Base-by-base conservation (phyloP, 92 coral and sea anemone genomes). In the Phymanthus crucifer region DNA sequence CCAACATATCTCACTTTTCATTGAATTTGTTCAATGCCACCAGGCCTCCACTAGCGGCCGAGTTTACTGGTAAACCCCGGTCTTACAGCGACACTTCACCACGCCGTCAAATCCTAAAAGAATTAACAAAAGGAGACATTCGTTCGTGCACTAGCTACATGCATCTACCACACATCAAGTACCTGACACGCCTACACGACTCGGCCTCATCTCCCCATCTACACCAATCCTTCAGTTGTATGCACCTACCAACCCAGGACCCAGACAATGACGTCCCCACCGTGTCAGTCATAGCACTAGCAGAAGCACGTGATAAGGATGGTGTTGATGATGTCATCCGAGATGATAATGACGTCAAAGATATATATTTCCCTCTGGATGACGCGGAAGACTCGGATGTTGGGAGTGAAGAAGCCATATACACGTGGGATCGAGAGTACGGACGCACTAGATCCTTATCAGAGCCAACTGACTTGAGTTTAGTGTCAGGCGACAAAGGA, bases 41-140 rank as follows among this genome's bases (percentile, higher is more conserved):
- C 66, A 73, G 86, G 80, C 86, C 86, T 26, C 86, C 86, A n/a
- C 80, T 82, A 24, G 66, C 57, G 5, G 66, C 67, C n/a, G 86
- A 82, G 64, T 52, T 57, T 23, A 14, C 12, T 10, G 77, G 64
- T 11, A 80, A 80, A 72, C 74, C 79, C 5, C 86, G 86, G 6
- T 82, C 86, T 14, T 82, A 57, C 79, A 82, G 86, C 61, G 86
- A 82, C 57, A 74, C 86, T 7, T 73, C 79, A 23, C 79, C 78
- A 27, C 43, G 57, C 2, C 79, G 86, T 19, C 47, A 36, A 34
- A 50, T 82, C 46, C 21, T 40, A 16, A 61, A 72, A 47, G 74
- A 65, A 43, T 10, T 43, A 3, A 31, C 52, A 24, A 61, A 40
- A 40, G 74, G 48, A 58, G 80, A 65, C 26, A 71, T 82, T 24